These are phyloP conservation scores for Tenthredo distinguenda DNA, from an alignment of 2,888 invertebrate species.

Conservation along the genomic window DNA sequence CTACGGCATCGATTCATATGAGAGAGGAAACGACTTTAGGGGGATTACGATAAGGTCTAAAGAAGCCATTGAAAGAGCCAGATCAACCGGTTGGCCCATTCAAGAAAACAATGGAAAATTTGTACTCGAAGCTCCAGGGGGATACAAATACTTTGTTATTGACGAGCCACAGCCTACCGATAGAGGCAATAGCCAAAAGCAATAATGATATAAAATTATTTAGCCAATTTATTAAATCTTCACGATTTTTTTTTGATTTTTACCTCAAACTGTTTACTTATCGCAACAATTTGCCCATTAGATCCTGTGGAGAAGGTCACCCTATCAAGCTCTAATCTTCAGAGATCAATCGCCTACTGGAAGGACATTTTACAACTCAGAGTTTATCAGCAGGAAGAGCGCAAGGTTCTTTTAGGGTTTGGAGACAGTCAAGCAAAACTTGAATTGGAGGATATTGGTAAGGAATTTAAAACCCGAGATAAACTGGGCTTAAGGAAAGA, in stretches of 20 bases:
- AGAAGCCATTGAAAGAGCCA: slow-evolving; percentile 87
- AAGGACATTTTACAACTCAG: slow-evolving; percentile 87
- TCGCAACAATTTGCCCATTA: slow-evolving; percentile 61
- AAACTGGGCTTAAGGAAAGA: neutral
- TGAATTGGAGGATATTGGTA: slow-evolving; percentile 87
- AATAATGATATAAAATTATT: neutral
- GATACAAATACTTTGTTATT: slow-evolving; percentile 91
- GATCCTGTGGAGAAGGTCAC: slow-evolving; percentile 92
- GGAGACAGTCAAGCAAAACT: slow-evolving; percentile 87
- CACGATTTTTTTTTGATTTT: too few relatives aligned
- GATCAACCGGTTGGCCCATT: slow-evolving; percentile 86
- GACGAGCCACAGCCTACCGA: slow-evolving; percentile 85
- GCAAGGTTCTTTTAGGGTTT: slow-evolving; percentile 86
- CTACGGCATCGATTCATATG: slow-evolving; percentile 94
- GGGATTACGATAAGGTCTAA: slow-evolving; percentile 92
- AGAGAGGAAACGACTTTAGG: slow-evolving; percentile 94
- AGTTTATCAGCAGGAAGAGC: slow-evolving; percentile 83
- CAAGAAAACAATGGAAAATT: slow-evolving; percentile 82
- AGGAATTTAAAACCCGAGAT: slow-evolving; percentile 63
- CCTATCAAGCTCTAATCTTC: slow-evolving; percentile 88
- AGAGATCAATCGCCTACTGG: slow-evolving; percentile 92
- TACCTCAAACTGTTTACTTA: neutral
- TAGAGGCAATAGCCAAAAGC: slow-evolving; percentile 79
- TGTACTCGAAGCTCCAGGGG: slow-evolving; percentile 92
- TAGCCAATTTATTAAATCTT: neutral